Conservation (phyloP, 2,113 vertebrate genomes). For the Urocynchramus pylzowi region DNA sequence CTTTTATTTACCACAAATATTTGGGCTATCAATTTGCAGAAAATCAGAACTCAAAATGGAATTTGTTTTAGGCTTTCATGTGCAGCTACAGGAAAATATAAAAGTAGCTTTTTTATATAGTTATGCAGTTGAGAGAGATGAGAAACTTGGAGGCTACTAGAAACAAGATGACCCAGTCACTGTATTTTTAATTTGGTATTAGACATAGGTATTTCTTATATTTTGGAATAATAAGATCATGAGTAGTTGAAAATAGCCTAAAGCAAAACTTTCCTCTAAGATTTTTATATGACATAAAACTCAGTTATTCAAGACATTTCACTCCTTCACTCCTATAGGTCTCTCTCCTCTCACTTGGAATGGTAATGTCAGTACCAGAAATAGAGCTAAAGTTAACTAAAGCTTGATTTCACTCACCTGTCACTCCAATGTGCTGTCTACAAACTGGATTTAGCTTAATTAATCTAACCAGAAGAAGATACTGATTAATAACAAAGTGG, state of each 20-base stretch:
- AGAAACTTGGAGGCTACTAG: neutral
- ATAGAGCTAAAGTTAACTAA: neutral
- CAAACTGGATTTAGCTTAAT: neutral
- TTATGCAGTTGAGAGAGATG: neutral
- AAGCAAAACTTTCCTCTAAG: neutral
- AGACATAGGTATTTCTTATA: neutral
- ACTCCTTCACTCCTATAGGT: neutral
- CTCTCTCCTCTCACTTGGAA: neutral
- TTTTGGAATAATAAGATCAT: neutral
- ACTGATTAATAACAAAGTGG: neutral
- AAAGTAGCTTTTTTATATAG: neutral
- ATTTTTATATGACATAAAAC: neutral
- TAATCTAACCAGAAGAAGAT: neutral
- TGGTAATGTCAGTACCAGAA: neutral
- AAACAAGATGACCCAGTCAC: rapidly evolving
- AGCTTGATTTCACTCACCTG: neutral
- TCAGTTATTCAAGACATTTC: neutral
- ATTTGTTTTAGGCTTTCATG: neutral
- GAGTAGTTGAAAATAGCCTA: neutral
- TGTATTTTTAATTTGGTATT: neutral
- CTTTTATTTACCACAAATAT: neutral
- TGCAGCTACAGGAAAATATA: neutral
- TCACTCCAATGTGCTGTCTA: neutral
- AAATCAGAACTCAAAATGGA: neutral
- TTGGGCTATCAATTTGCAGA: neutral